Evolutionary conservation across 2,888 invertebrate genomes (phyloP), one percentile per base, ranked within the genome.

Genomic region (Plusia festucae): DNA sequence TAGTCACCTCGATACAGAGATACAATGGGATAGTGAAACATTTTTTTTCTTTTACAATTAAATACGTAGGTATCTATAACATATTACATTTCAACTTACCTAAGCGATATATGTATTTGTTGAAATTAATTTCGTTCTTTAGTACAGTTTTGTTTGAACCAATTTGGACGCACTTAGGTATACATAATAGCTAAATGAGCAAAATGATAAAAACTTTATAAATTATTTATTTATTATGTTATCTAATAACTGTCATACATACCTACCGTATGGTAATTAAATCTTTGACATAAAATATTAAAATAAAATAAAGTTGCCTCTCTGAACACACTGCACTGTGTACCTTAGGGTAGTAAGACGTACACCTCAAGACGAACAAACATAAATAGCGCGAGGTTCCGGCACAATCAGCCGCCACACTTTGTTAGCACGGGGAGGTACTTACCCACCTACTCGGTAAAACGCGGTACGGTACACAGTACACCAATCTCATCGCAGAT

Each of bases 321-420:
- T 44, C 58, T 52, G 59, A 9, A 20, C n/a, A 5, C 15, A 15
- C 16, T 13, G 6, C 0, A 58, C 70, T 75, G 60, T 76, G 74
- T 46, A 51, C 60, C 56, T 57, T 68, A 68, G 57, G 65, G 63
- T 57, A 71, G 71, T 67, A 69, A 77, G 74, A 70, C 60, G 82
- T 79, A 66, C 84, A 84, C 87, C 86, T 91, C 85, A 89, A 91
- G 90, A 89, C 90, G 90, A 91, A 89, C 93, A 93, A 93, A 93
- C 93, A 93, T 91, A 93, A 93, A 94, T 91, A 90, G 89, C 90
- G 89, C 89, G 88, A 92, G 91, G 93, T 93, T 93, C 87, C 80
- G 81, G 82, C 82, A 89, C 91, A 93, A 93, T 93, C 93, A 93
- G 88, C 91, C 78, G 77, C 79, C 78, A 81, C 85, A 86, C 85